phyloP scores from a whole-genome alignment of 2,888 invertebrate genomes.

The Synergus umbraculus region DNA sequence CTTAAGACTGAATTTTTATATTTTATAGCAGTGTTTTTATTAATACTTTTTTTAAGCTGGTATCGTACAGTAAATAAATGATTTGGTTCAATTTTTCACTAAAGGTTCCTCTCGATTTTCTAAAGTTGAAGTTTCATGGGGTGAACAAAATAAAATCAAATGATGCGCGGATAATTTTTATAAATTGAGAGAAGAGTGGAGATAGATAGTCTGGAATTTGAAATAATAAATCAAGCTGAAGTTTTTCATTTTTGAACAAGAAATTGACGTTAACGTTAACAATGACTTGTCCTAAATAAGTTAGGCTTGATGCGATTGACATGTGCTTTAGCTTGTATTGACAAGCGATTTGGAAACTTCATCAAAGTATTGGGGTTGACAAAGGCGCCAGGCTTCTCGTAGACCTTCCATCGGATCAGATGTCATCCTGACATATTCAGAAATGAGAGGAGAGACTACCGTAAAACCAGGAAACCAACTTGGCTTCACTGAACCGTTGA shows the following conservation, averaged over 20 bases:
- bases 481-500: conserved; percentile 58
- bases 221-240: not conserved
- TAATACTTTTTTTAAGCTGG: not conserved
- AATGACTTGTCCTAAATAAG: not conserved
- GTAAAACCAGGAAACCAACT: conserved; percentile 58
- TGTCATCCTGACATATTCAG: conserved; percentile 35
- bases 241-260: not conserved
- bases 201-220: not conserved
- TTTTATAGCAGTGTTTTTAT: not conserved
- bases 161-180: not conserved
- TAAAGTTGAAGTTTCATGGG: not conserved
- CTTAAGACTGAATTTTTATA: no score
- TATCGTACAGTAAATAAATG: not conserved
- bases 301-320: not conserved
- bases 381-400: conserved; percentile 14
- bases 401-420: conserved; percentile 6
- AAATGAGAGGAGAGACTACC: not conserved
- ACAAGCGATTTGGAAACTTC: conserved; percentile 41
- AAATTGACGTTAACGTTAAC: not conserved
- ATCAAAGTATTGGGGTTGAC: conserved; percentile 6
- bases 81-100: not conserved
- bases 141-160: not conserved
- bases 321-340: not conserved
- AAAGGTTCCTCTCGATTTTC: not conserved
- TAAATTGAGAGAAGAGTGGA: not conserved